A percentile compares a stretch with the other conserved stretches of the same genome.
These are phyloP conservation scores for Pocillopora meandrina DNA, from an alignment of 92 coral and sea anemone genomes.

Conservation along the genomic window DNA sequence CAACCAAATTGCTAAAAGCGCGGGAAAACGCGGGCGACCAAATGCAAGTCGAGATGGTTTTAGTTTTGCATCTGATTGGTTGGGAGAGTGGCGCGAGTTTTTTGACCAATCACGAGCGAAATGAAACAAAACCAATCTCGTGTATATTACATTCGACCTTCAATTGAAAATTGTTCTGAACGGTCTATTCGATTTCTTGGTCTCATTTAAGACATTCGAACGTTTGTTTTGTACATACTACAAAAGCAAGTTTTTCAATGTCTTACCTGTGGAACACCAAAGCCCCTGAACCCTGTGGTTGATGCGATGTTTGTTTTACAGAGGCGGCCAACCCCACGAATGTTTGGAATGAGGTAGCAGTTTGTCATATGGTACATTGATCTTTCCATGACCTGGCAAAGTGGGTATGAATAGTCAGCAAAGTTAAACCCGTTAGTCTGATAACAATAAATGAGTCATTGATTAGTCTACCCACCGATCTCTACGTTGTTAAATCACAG, in stretches of 20 bases:
- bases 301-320: conserved; percentile 63
- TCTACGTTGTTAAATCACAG: not conserved
- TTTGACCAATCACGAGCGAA: too few species aligned
- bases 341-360: conserved; percentile 55
- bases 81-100: too few species aligned
- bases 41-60: too few species aligned
- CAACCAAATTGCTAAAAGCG: too few species aligned
- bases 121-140: too few species aligned
- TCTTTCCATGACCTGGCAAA: conserved; percentile 37
- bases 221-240: too few species aligned
- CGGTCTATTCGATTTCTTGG: not conserved
- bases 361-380: conserved; percentile 25
- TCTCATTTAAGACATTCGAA: not conserved
- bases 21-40: too few species aligned
- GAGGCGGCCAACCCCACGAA: conserved; percentile 32
- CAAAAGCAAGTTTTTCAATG: not conserved
- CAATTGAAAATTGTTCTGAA: not conserved
- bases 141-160: too few species aligned
- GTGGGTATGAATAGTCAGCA: not conserved
- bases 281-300: conserved; percentile 47
- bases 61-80: too few species aligned
- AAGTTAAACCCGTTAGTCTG: not conserved
- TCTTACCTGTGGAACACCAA: conserved; percentile 50
- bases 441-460: not conserved
- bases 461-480: too few species aligned